Percentiles rank a stretch among this genome's conserved stretches.
Conservation (phyloP, 2,797 vertebrate genomes). For the Sebastes baramenuke region DNA sequence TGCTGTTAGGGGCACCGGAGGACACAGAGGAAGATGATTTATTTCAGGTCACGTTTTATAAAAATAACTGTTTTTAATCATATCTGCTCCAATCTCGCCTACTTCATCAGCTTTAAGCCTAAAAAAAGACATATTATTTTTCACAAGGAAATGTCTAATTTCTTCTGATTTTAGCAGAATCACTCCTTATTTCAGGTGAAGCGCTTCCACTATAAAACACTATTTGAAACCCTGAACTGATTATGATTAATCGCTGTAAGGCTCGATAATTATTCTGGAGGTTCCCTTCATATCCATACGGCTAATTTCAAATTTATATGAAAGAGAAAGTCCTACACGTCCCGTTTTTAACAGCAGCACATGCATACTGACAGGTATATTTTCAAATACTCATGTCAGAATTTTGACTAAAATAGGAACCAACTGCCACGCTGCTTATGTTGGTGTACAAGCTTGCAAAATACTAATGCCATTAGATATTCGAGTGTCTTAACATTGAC, state of each 20-base stretch:
- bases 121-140: no score
- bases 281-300: not conserved
- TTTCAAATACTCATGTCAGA: not conserved
- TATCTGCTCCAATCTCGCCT: no score
- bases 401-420: not conserved
- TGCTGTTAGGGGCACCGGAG: no score
- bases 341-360: not conserved
- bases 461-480: not conserved
- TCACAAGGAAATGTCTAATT: no score
- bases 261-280: not conserved
- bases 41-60: no score
- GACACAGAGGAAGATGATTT: no score
- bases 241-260: not conserved
- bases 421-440: not conserved
- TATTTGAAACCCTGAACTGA: not conserved
- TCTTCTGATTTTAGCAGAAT: not conserved
- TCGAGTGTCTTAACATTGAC: slow-evolving; percentile 1
- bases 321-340: slow-evolving; percentile 44
- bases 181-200: not conserved
- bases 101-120: no score
- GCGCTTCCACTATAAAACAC: not conserved
- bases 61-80: no score
- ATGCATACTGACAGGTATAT: not conserved
- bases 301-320: not conserved
- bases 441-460: slow-evolving; percentile 10